Evolutionary conservation across 2,888 invertebrate species (phyloP).

Genomic region (Epirrita christyi): DNA sequence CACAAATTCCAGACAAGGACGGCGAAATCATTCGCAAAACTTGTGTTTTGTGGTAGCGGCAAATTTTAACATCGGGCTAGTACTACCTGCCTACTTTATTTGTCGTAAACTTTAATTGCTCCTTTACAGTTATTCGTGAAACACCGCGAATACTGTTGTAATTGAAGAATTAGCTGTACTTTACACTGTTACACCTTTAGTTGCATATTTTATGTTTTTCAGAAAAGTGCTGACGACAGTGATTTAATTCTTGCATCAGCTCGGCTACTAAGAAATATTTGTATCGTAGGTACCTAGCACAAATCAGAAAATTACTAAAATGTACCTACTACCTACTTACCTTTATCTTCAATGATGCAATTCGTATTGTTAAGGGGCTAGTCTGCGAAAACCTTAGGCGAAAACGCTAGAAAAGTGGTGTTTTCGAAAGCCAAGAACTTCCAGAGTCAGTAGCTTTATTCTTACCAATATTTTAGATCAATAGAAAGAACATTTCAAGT

Average conservation of each 20-base stretch:
- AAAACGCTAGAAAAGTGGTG: too few relatives aligned
- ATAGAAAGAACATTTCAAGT: too few relatives aligned
- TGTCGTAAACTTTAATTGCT: constrained; percentile 29
- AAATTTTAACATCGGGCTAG: constrained; percentile 30
- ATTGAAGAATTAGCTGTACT: background rate
- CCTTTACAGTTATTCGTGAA: constrained; percentile 18
- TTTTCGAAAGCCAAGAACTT: too few relatives aligned
- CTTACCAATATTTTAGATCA: too few relatives aligned
- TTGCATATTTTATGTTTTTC: constrained; percentile 6
- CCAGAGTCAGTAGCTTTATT: too few relatives aligned
- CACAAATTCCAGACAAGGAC: constrained; percentile 42
- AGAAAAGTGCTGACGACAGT: constrained; percentile 17
- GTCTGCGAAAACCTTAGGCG: too few relatives aligned
- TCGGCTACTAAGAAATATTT: background rate
- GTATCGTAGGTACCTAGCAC: too few relatives aligned
- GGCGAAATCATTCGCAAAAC: constrained; percentile 37
- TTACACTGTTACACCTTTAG: constrained; percentile 2
- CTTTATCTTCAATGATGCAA: too few relatives aligned
- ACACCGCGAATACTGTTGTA: background rate
- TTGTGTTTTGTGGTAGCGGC: constrained; percentile 39
- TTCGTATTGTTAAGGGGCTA: too few relatives aligned
- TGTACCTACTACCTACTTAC: too few relatives aligned
- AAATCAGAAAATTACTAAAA: too few relatives aligned
- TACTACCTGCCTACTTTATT: constrained; percentile 24
- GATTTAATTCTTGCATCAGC: constrained; percentile 20